Conservation (phyloP, 2,797 vertebrate genomes). For the Amniataba percoides region DNA sequence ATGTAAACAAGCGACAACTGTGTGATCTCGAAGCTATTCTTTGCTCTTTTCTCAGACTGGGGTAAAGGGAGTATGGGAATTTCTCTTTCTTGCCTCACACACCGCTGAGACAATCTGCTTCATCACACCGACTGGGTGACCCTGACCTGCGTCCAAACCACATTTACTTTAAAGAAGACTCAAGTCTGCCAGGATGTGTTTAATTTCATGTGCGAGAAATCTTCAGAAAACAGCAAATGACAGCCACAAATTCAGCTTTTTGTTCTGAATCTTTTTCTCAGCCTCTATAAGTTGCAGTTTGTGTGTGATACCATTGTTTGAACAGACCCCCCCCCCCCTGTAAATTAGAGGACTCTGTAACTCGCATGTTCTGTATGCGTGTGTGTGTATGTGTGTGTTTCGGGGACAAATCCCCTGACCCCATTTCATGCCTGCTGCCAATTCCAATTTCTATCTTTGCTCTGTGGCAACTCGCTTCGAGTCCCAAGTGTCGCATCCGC, state of each 20-base stretch:
- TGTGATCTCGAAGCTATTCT: constrained; percentile 70
- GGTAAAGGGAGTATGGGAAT: constrained; percentile 70
- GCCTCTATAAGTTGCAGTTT: constrained; percentile 19
- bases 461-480: constrained; percentile 78
- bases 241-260: constrained; percentile 43
- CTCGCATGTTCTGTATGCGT: constrained; percentile 31
- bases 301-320: constrained; percentile 42
- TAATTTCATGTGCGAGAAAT: constrained; percentile 37
- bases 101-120: constrained; percentile 44
- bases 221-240: constrained; percentile 41
- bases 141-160: constrained; percentile 42
- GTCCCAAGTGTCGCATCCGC: constrained; percentile 87
- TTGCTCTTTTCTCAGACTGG: constrained; percentile 54
- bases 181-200: constrained; percentile 33
- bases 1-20: constrained; percentile 72
- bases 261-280: constrained; percentile 15
- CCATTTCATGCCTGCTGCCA: constrained; percentile 84
- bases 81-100: constrained; percentile 53
- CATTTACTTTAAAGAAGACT: constrained; percentile 33
- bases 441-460: constrained; percentile 86
- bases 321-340: constrained; percentile 35
- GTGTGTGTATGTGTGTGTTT: constrained; percentile 43
- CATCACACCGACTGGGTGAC: constrained; percentile 39
- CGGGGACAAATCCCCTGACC: constrained; percentile 79
- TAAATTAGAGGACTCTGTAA: constrained; percentile 51